phyloP scores from a whole-genome alignment of 1,140 invertebrate genomes.

The Octopus sinensis region DNA sequence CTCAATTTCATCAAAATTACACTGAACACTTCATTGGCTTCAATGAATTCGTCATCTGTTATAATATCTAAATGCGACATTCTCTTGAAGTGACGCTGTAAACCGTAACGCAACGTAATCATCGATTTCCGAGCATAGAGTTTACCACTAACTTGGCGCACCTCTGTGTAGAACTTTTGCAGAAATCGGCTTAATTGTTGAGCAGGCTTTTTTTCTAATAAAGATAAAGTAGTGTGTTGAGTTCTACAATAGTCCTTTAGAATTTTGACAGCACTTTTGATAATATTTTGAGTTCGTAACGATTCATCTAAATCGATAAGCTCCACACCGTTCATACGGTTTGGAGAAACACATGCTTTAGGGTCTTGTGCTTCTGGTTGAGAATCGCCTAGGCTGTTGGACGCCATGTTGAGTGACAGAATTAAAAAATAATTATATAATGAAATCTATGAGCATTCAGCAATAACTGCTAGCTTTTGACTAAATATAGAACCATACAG shows the following conservation, averaged over 20 bases:
- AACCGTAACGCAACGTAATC: slow-evolving; percentile 9
- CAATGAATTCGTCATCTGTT: slow-evolving; percentile 13
- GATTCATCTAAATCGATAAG: not conserved
- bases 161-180: not conserved
- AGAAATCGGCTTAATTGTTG: not conserved
- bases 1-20: slow-evolving; percentile 21
- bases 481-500: too few species aligned
- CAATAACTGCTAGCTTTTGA: too few species aligned
- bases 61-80: slow-evolving; percentile 3
- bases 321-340: not conserved
- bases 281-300: not conserved
- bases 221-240: not conserved
- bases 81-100: slow-evolving; percentile 22
- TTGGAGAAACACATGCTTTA: too few species aligned
- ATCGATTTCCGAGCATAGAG: not conserved
- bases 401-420: too few species aligned
- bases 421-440: too few species aligned
- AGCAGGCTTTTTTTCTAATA: not conserved
- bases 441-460: too few species aligned
- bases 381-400: too few species aligned
- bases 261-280: slow-evolving; percentile 3
- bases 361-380: too few species aligned
- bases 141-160: not conserved
- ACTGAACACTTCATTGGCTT: slow-evolving; percentile 18
- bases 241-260: not conserved